Evolutionary conservation across 2,888 invertebrate species (phyloP).

Genomic region (Rotaria sp.): DNA sequence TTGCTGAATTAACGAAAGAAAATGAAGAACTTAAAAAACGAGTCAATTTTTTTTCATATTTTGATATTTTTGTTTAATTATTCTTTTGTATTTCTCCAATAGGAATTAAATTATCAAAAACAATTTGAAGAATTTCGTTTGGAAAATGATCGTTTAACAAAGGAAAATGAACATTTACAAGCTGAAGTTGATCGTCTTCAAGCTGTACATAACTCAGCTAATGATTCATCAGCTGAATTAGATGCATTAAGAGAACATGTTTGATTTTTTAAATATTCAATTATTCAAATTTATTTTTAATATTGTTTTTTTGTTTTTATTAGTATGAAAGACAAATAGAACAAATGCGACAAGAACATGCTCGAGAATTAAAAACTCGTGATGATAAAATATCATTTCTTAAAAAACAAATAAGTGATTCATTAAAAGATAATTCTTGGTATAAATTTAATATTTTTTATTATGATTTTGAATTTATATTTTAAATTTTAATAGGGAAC

Average conservation of each 20-base stretch:
- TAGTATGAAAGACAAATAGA: constrained; percentile 2
- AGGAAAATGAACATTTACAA: neutral
- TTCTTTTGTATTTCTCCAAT: neutral
- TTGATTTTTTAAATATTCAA: neutral
- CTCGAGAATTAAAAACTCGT: constrained; percentile 46
- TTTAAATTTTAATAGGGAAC: constrained; percentile 46
- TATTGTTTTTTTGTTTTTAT: neutral
- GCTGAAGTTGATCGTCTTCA: neutral
- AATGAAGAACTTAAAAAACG: constrained; percentile 44
- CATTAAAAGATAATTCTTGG: constrained; percentile 53
- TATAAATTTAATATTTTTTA: constrained; percentile 40
- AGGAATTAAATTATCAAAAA: neutral
- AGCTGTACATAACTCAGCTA: neutral
- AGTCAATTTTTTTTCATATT: neutral
- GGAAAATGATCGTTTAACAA: neutral
- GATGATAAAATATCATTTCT: constrained; percentile 49
- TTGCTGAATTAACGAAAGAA: constrained; percentile 44
- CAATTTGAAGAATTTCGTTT: neutral
- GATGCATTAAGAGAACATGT: neutral
- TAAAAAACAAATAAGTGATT: constrained; percentile 53
- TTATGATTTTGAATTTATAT: neutral
- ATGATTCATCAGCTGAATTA: neutral
- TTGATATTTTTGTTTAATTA: neutral
- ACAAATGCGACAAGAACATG: neutral
- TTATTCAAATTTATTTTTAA: neutral